Conservation (phyloP, 2,113 vertebrate genomes). For the cattle (Bos taurus) region ARS-UCD2.0 NC_037340.1:2606001-2606500, state of each 20-base stretch:
- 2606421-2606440: not conserved
- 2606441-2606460: not conserved
- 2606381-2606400: not conserved
- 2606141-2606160: not conserved
- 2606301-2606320: not conserved
- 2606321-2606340: not conserved
- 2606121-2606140: not conserved
- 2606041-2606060: accelerated
- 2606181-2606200: not conserved
- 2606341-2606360: not conserved
- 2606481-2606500: not conserved
- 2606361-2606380: not conserved
- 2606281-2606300: not conserved
- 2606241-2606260: not conserved
- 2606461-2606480: not conserved
- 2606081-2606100: not conserved
- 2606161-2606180: not conserved
- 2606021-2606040: not conserved
- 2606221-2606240: not conserved
- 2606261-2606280: not conserved
- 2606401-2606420: not conserved
- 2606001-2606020: not conserved
- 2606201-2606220: not conserved
- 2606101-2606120: not conserved
- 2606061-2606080: not conserved